Evolutionary conservation across 2,888 invertebrate genomes (phyloP), one percentile per base, ranked within the genome.

Genomic region (Ennomos erosarius): DNA sequence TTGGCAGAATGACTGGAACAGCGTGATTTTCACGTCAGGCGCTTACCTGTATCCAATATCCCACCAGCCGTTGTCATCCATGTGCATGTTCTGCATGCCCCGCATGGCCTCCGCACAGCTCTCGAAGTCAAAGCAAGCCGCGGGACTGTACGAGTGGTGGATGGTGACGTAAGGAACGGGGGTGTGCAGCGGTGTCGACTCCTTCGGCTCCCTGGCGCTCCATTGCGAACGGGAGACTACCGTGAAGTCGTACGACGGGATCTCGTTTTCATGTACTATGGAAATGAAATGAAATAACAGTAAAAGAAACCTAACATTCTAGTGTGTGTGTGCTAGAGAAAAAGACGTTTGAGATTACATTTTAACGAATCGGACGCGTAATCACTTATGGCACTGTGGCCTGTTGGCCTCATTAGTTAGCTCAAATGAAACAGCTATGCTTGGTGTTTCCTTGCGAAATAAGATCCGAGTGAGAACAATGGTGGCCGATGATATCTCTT

Each of bases 151-250:
- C 0, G 95, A 94, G 82, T 96, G 96, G 79, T 96, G 96, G 63
- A 96, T 95, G 52, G 96, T 94, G 43, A 96, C 95, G 74, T 90
- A 95, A 0, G 95, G 94, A 1, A 95, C 94, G 0, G 95, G 95
- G 8, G 90, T 93, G 3, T 68, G 12, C 67, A 95, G 92, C 1
- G 85, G 78, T 38, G 84, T 82, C 26, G 82, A 84, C 16, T 82
- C 62, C 54, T 85, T 93, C 0, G 95, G 85, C 1, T 84, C 72
- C 44, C 93, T 84, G 0, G 95, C 96, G 0, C 90, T 84, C 96
- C 96, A 96, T 62, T 92, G 89, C 0, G 85, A 76, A 1, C 95
- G 90, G 0, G 92, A 58, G 10, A 77, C 71, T 70, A 80, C 84
- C 0, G 82, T 80, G 39, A 89, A 89, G 60, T 84, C 75, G 70